Base-by-base conservation (phyloP, 2,113 vertebrate genomes). In the Willisornis vidua region DNA sequence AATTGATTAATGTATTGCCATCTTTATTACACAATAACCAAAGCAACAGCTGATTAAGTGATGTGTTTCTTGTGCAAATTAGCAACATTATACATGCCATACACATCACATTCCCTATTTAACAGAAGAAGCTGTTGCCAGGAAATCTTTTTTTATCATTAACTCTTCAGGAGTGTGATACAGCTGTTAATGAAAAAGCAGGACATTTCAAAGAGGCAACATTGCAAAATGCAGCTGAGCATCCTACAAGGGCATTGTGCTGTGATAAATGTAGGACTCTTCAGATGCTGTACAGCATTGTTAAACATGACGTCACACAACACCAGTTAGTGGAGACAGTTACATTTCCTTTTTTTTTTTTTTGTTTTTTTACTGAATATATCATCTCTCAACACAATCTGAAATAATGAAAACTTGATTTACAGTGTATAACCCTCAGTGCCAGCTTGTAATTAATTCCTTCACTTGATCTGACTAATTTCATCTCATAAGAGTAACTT, bases 1-100 rank as follows among this genome's bases (percentile, higher is more conserved):
- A 97, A 97, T 97, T 98, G 98, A 98, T 98, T 97, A 98, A 99
- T 98, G 94, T 88, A 94, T 97, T 97, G 87, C 89, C 97, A 97
- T 98, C 96, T 98, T 98, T 97, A 98, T 98, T 97, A 97, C 59
- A 54, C 70, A 96, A 91, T 77, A 95, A 54, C 54, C 25, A 82
- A 89, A 78, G 91, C 81, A 95, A 91, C 96, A 98, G 85, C 85
- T 98, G 98, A 97, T 95, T 97, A 97, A 97, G 85, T 97, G 97
- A 98, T 97, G 94, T 96, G 94, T 97, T 97, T 96, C 75, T 94
- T 91, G 96, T 96, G 98, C 97, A 98, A 98, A 99, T 98, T 98
- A 98, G 48, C 94, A 97, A 82, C 93, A 96, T 97, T 92, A 91
- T 71, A 72, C 25, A 67, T 93, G 78, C 89, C 85, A 90, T 90